Percentiles rank a stretch among this genome's conserved stretches.
Evolutionary conservation across 2,888 invertebrate genomes (phyloP).

Genomic region (Zaprionus bogoriensis): DNA sequence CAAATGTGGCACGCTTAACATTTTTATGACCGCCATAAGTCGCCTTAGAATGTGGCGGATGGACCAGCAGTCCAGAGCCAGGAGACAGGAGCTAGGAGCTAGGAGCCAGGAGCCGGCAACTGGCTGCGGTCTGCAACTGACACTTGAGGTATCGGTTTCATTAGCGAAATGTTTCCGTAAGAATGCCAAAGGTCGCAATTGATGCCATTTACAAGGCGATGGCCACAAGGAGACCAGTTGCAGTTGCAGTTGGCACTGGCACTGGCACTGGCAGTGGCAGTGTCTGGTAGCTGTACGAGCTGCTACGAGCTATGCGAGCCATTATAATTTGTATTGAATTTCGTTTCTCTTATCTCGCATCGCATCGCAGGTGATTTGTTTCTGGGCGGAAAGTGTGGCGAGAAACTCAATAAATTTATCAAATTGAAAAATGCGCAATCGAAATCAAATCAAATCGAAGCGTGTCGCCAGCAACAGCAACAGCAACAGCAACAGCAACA

Average conservation of each 20-base stretch:
- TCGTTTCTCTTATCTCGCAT: conserved; percentile 52
- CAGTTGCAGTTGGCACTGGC: conserved; percentile 17
- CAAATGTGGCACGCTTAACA: conserved; percentile 74
- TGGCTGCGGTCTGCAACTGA: conserved; percentile 48
- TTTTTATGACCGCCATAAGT: conserved; percentile 70
- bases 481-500: background rate
- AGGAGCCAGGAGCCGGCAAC: conserved; percentile 32
- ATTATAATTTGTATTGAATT: conserved; percentile 72
- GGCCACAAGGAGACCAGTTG: conserved; percentile 37
- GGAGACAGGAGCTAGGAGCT: background rate
- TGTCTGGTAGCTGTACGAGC: too few species aligned
- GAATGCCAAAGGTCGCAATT: conserved; percentile 76
- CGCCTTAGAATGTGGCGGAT: conserved; percentile 59
- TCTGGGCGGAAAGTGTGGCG: conserved; percentile 28
- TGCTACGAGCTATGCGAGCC: too few species aligned
- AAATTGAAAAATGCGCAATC: conserved; percentile 71
- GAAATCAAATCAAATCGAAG: conserved; percentile 76
- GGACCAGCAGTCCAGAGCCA: conserved; percentile 16
- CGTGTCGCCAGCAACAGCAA: conserved; percentile 13
- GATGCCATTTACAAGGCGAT: conserved; percentile 70
- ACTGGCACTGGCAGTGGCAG: conserved; percentile 18
- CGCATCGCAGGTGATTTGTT: conserved; percentile 64
- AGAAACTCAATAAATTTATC: conserved; percentile 68
- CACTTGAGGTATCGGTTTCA: conserved; percentile 76
- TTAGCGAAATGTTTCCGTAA: conserved; percentile 76